Percentiles rank a stretch among this genome's conserved stretches.
phyloP scores from a whole-genome alignment of 2,797 vertebrate genomes.

The Aulostomus chinensis region DNA sequence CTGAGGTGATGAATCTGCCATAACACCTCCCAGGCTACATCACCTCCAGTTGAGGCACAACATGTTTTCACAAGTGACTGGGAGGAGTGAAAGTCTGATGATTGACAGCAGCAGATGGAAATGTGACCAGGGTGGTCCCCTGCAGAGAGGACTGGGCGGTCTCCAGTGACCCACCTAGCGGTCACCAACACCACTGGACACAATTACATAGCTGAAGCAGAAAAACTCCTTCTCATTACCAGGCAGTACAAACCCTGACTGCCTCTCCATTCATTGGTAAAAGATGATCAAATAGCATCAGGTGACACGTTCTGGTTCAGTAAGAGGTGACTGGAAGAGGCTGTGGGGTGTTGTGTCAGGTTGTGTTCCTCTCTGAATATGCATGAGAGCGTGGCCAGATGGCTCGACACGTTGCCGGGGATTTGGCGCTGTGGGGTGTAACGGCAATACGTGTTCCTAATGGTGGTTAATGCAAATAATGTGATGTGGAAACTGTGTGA shows the following conservation, averaged over 20 bases:
- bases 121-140: conserved; percentile 13
- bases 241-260: no score
- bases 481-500: conserved; percentile 6
- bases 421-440: conserved; percentile 6
- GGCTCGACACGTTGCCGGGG: conserved; percentile 18
- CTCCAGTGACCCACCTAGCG: conserved; percentile 8
- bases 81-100: conserved; percentile 23
- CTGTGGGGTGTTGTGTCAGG: conserved; percentile 22
- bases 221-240: no score
- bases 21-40: conserved; percentile 21
- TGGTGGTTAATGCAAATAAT: conserved; percentile 35
- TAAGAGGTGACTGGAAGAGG: conserved; percentile 11
- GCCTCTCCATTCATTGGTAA: background rate
- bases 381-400: conserved; percentile 42
- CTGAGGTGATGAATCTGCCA: conserved; percentile 26
- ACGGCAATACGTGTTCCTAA: conserved; percentile 13
- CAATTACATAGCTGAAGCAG: no score
- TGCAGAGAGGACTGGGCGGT: conserved; percentile 12
- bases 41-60: conserved; percentile 30
- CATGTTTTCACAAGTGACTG: conserved; percentile 11
- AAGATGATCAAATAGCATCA: conserved; percentile 14
- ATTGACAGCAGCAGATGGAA: conserved; percentile 53
- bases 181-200: conserved; percentile 26
- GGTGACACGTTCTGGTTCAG: conserved; percentile 16
- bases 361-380: conserved; percentile 31